A percentile compares a stretch with the other conserved stretches of the same genome.
Evolutionary conservation across 2,888 invertebrate genomes (phyloP).

Genomic region (Coenonympha glycerion): DNA sequence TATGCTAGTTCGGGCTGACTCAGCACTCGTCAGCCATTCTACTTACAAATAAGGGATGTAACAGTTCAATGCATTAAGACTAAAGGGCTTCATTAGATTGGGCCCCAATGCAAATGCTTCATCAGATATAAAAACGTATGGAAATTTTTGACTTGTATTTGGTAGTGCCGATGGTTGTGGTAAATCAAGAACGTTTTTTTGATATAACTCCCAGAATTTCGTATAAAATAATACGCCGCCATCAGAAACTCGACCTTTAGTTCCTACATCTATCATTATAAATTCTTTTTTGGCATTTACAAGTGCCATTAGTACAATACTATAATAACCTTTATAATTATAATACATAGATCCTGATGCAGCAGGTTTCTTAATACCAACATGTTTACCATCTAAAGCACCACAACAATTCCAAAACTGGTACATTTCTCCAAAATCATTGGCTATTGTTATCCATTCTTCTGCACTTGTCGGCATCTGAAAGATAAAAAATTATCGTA

Average conservation of each 20-base stretch:
- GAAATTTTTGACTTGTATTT: neutral
- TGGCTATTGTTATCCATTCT: neutral
- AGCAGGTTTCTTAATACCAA: neutral
- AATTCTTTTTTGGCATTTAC: neutral
- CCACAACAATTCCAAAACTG: neutral
- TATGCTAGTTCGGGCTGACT: too few relatives aligned
- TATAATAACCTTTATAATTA: neutral
- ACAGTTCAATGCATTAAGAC: too few relatives aligned
- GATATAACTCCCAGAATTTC: neutral
- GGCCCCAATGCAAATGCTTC: too few relatives aligned
- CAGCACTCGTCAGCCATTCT: too few relatives aligned
- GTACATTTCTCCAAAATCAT: neutral
- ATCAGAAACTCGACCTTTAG: neutral
- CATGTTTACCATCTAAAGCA: neutral
- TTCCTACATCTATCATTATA: neutral
- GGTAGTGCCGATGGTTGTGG: too few relatives aligned
- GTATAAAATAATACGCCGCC: neutral
- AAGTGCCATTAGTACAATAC: neutral
- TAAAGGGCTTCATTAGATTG: too few relatives aligned
- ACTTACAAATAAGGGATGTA: too few relatives aligned
- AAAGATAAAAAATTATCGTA: too few relatives aligned
- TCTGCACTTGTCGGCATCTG: neutral
- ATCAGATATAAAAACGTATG: too few relatives aligned
- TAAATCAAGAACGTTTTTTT: too few relatives aligned
- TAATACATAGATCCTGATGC: neutral